phyloP scores from a whole-genome alignment of 2,888 invertebrate genomes.

The Phortica okadai region DNA sequence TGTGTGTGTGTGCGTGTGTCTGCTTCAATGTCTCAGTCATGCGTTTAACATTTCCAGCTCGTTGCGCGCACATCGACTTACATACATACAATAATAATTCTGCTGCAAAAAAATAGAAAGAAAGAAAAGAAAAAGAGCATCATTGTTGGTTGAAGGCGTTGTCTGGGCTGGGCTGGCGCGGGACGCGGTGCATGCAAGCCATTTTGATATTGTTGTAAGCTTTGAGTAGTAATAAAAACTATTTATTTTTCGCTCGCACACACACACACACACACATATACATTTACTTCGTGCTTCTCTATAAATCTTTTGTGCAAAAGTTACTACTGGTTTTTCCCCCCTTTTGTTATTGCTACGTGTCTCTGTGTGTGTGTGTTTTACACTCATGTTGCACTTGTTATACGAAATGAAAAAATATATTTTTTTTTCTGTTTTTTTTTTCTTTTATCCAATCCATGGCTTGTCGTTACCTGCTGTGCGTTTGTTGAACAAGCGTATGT shows the following conservation, averaged over 20 bases:
- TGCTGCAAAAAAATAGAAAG: not conserved
- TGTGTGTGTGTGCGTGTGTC: not conserved
- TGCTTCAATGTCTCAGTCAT: not conserved
- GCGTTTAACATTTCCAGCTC: slow-evolving; percentile 60
- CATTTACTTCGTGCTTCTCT: not conserved
- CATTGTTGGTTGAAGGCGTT: not conserved
- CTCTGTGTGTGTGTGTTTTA: not conserved
- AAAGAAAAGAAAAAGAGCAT: not conserved
- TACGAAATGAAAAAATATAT: too few species aligned
- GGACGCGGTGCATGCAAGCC: not conserved
- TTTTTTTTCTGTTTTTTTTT: not conserved
- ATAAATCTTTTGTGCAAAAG: not conserved
- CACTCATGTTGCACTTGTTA: not conserved
- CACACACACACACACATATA: not conserved
- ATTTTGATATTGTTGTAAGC: slow-evolving; percentile 8
- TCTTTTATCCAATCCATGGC: too few species aligned
- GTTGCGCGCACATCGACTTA: slow-evolving; percentile 47
- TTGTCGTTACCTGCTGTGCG: too few species aligned
- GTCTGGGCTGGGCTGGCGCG: not conserved
- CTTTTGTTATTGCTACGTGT: not conserved
- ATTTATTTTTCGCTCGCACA: not conserved
- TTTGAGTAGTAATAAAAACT: slow-evolving; percentile 3
- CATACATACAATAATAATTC: not conserved
- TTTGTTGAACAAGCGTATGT: too few species aligned
- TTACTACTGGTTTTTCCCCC: not conserved